Conservation (phyloP, 2,888 invertebrate species). For the Pogonocherus hispidulus region DNA sequence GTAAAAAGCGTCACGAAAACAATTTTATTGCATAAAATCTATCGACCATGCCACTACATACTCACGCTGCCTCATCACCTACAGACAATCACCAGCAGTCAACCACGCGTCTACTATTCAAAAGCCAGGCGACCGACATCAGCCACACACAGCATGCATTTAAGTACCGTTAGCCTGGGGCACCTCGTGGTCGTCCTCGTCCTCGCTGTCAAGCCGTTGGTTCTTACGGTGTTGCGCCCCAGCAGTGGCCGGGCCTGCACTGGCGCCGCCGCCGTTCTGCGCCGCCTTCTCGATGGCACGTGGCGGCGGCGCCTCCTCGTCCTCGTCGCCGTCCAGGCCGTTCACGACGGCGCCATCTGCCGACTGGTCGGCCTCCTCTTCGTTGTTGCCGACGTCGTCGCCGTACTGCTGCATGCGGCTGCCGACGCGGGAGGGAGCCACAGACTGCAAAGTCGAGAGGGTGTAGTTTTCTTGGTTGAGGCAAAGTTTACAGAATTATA, state of each 20-base stretch:
- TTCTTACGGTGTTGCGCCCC: conserved; percentile 50
- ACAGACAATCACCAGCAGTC: not conserved
- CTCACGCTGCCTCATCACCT: not conserved
- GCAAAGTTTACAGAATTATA: no score
- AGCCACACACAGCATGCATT: not conserved
- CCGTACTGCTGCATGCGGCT: conserved; percentile 68
- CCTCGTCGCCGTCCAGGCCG: conserved; percentile 65
- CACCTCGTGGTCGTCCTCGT: conserved; percentile 60
- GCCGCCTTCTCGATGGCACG: conserved; percentile 30
- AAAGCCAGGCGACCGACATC: not conserved
- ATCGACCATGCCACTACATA: not conserved
- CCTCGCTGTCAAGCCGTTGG: conserved; percentile 48
- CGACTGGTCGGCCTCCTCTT: conserved; percentile 55
- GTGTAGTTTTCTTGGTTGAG: not conserved
- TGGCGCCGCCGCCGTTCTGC: conserved; percentile 52
- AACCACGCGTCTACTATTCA: not conserved
- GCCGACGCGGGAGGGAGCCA: conserved; percentile 66
- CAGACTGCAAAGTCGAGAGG: conserved; percentile 58
- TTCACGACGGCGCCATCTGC: conserved; percentile 68
- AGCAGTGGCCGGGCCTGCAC: conserved; percentile 55
- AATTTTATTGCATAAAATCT: no score
- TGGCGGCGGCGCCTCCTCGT: conserved; percentile 54
- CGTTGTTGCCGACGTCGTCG: conserved; percentile 70
- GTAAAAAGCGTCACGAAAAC: no score
- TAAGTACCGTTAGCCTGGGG: conserved; percentile 60